A percentile compares a stretch with the other conserved stretches of the same genome.
phyloP scores from a whole-genome alignment of 2,888 invertebrate genomes.

The Plutella xylostella region DNA sequence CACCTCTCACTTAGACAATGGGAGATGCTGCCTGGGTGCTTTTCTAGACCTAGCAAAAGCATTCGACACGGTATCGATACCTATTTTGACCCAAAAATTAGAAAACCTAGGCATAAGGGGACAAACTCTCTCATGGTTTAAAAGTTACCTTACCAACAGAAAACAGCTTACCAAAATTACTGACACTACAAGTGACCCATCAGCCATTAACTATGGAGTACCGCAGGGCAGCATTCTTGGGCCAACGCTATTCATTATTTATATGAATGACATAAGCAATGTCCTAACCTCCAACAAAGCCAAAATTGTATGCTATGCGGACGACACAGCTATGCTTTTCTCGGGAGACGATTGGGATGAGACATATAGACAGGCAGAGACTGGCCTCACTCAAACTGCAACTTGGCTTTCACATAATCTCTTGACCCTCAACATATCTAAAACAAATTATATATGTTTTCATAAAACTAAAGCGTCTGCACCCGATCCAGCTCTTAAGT shows the following conservation, averaged over 20 bases:
- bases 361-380: not conserved
- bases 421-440: not conserved
- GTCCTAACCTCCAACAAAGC: not conserved
- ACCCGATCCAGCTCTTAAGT: too few species aligned
- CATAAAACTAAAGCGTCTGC: too few species aligned
- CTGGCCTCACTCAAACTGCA: not conserved
- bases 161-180: not conserved
- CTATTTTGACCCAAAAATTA: too few species aligned
- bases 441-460: too few species aligned
- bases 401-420: not conserved
- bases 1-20: not conserved
- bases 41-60: slow-evolving; percentile 11
- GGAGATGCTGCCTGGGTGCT: slow-evolving; percentile 5
- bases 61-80: too few species aligned
- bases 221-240: slow-evolving; percentile 2
- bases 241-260: not conserved
- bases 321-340: not conserved
- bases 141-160: too few species aligned
- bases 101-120: not conserved
- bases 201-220: not conserved
- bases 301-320: not conserved
- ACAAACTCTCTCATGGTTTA: not conserved
- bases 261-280: not conserved
- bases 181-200: not conserved
- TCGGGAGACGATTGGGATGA: not conserved